phyloP scores from a whole-genome alignment of 2,113 vertebrate genomes.

The Rhynchopsitta pachyrhyncha region DNA sequence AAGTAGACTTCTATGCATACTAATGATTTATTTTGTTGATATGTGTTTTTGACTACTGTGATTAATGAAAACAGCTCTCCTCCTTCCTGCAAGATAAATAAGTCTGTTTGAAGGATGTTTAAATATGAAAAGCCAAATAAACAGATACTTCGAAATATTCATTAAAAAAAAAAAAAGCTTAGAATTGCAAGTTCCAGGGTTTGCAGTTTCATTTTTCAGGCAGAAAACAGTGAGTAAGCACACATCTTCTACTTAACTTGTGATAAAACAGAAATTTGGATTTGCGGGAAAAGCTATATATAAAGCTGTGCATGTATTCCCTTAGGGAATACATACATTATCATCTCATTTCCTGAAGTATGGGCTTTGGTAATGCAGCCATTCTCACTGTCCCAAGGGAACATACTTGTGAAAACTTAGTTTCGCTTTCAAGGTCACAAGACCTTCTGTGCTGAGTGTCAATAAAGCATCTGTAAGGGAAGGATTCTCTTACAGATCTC shows the following conservation, averaged over 20 bases:
- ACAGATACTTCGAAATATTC: slow-evolving; percentile 8
- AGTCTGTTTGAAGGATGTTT: slow-evolving; percentile 37
- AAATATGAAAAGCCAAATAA: slow-evolving; percentile 48
- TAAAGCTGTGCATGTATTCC: not conserved
- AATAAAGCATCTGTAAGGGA: not conserved
- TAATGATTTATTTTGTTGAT: slow-evolving; percentile 52
- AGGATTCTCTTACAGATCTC: not conserved
- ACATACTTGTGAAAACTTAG: not conserved
- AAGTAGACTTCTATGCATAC: slow-evolving; percentile 1
- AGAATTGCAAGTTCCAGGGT: not conserved
- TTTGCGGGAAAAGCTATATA: not conserved
- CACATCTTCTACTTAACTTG: not conserved
- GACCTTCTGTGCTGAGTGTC: not conserved
- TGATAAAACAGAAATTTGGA: not conserved
- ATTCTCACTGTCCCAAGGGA: not conserved
- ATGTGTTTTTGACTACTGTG: not conserved
- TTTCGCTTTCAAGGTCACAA: not conserved
- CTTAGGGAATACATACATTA: not conserved
- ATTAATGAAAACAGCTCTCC: slow-evolving; percentile 27
- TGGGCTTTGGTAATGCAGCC: not conserved
- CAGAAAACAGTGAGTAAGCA: not conserved
- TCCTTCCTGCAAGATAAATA: slow-evolving; percentile 53
- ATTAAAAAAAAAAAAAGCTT: not conserved
- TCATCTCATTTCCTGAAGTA: not conserved
- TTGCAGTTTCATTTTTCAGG: slow-evolving; percentile 8